Evolutionary conservation across 2,888 invertebrate genomes (phyloP).

Genomic region (Pseudanteris insignis): DNA sequence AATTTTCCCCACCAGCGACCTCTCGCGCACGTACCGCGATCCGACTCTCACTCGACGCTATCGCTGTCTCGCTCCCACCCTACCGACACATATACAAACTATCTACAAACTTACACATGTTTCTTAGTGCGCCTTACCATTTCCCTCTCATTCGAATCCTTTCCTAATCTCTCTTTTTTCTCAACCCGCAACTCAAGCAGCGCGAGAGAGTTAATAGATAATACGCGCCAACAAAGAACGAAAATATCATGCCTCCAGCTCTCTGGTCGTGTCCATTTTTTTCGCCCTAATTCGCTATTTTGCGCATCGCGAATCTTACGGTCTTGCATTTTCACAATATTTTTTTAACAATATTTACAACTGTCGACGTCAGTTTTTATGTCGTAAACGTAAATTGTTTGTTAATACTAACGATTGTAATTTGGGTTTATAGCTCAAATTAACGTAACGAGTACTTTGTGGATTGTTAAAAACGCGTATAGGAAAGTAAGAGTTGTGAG

Average conservation of each 20-base stretch:
- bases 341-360: too few relatives aligned
- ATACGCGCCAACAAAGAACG: conserved; percentile 18
- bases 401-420: too few relatives aligned
- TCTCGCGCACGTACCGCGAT: conserved; percentile 1
- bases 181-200: conserved; percentile 17
- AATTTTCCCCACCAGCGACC: conserved; percentile 8
- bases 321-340: too few relatives aligned
- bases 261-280: too few relatives aligned
- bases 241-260: conserved; percentile 6
- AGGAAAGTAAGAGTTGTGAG: too few relatives aligned
- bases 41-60: conserved; percentile 35
- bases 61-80: conserved; percentile 23
- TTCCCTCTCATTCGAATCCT: conserved; percentile 43
- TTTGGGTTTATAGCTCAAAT: too few relatives aligned
- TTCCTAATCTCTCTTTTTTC: conserved; percentile 41
- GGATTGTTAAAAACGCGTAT: too few relatives aligned
- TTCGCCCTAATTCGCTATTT: too few relatives aligned
- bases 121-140: conserved; percentile 40
- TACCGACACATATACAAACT: conserved; percentile 20
- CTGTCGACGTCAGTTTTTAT: neutral
- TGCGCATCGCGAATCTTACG: too few relatives aligned
- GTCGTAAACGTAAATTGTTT: too few relatives aligned
- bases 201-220: conserved; percentile 24
- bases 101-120: conserved; percentile 33
- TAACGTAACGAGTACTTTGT: too few relatives aligned